Evolutionary conservation across 2,888 invertebrate species (phyloP).

Genomic region (Alloplasta piceator): DNA sequence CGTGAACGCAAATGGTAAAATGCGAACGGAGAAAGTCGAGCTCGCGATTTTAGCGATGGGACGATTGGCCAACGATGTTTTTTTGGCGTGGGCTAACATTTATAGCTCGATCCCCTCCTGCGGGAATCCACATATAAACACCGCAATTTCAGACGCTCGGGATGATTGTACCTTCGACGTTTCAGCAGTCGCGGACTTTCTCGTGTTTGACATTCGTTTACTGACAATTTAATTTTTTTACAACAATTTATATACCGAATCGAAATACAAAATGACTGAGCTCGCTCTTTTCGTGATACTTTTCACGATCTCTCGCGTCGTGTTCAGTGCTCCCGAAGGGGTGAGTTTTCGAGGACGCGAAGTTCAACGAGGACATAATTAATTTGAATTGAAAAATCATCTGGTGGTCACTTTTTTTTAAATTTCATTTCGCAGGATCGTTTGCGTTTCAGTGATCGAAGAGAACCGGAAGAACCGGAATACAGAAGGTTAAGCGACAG

Average conservation of each 20-base stretch:
- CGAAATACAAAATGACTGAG: constrained; percentile 26
- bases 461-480: constrained; percentile 36
- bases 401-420: background rate
- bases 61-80: constrained; percentile 60
- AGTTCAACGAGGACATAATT: no score
- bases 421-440: constrained; percentile 33
- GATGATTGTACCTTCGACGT: constrained; percentile 46
- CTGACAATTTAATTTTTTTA: no score
- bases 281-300: constrained; percentile 22
- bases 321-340: constrained; percentile 53
- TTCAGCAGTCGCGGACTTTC: constrained; percentile 24
- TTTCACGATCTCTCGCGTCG: constrained; percentile 14
- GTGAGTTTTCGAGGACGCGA: constrained; percentile 49
- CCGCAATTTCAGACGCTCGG: constrained; percentile 9
- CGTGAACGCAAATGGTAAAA: constrained; percentile 54
- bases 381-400: background rate
- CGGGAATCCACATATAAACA: constrained; percentile 55
- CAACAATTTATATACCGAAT: background rate
- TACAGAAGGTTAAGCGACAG: constrained; percentile 34
- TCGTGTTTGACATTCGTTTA: background rate
- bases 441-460: constrained; percentile 47
- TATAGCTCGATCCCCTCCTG: constrained; percentile 23
- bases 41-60: constrained; percentile 44
- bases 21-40: constrained; percentile 62
- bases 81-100: constrained; percentile 62